These are phyloP conservation scores for Drosophila kanapiae DNA, from an alignment of 1,140 invertebrate species.

Conservation along the genomic window DNA sequence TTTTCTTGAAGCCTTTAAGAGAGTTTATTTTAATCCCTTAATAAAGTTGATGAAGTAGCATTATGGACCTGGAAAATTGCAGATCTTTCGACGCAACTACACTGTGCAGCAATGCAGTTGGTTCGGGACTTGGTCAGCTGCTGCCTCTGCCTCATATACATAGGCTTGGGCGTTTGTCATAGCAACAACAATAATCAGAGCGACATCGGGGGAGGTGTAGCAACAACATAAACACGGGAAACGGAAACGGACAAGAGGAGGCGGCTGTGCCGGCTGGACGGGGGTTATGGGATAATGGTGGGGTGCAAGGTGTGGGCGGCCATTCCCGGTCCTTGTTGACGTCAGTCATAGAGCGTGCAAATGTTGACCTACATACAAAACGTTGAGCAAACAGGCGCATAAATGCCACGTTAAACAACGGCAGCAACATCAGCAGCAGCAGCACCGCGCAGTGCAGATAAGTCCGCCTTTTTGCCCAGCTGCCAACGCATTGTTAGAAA, in stretches of 20 bases:
- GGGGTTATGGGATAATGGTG: conserved; percentile 22
- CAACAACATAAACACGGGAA: conserved; percentile 69
- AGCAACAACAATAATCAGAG: conserved; percentile 71
- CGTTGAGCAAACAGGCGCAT: conserved; percentile 80
- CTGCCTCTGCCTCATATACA: conserved; percentile 31
- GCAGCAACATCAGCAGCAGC: conserved; percentile 25
- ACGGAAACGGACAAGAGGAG: conserved; percentile 67
- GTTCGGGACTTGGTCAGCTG: conserved; percentile 53
- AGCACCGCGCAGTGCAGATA: conserved; percentile 59
- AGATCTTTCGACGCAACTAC: neutral
- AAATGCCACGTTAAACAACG: conserved; percentile 75
- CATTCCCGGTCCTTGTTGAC: conserved; percentile 72
- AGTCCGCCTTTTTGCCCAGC: conserved; percentile 64
- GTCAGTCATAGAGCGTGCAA: conserved; percentile 80
- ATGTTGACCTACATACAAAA: conserved; percentile 82
- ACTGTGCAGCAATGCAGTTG: conserved; percentile 11
- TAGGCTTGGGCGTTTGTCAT: conserved; percentile 66
- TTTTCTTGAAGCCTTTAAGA: neutral
- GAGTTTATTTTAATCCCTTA: neutral
- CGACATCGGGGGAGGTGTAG: conserved; percentile 55
- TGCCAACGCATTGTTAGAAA: conserved; percentile 81
- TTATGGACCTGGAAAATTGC: neutral
- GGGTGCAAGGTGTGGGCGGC: conserved; percentile 11
- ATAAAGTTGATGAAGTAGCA: no score
- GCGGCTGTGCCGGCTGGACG: neutral